These are phyloP conservation scores for Zaprionus lineosus DNA, from an alignment of 2,888 invertebrate species.

Conservation along the genomic window DNA sequence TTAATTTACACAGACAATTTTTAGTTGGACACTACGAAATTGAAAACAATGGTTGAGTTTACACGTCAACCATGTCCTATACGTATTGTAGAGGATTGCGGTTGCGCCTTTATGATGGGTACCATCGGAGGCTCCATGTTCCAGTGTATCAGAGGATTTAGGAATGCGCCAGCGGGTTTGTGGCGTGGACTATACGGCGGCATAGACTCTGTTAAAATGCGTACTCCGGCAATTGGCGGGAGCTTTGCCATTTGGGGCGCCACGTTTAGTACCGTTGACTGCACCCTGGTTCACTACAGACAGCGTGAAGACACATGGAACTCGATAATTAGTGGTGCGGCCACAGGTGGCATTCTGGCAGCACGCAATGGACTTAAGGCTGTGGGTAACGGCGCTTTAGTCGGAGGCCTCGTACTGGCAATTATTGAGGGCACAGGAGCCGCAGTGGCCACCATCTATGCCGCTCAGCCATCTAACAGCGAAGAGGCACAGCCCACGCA, in stretches of 20 bases:
- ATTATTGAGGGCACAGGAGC: conserved; percentile 63
- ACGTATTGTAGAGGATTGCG: conserved; percentile 65
- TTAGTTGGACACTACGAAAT: conserved; percentile 2
- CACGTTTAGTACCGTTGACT: conserved; percentile 66
- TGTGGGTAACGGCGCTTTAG: conserved; percentile 62
- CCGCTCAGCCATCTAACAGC: conserved; percentile 24
- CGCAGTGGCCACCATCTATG: conserved; percentile 66
- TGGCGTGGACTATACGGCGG: conserved; percentile 61
- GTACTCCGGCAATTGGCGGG: conserved; percentile 60
- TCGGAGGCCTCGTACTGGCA: conserved; percentile 63
- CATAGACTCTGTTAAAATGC: conserved; percentile 57
- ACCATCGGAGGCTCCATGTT: conserved; percentile 62
- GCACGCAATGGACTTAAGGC: conserved; percentile 63
- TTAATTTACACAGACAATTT: conserved; percentile 38
- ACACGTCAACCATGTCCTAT: conserved; percentile 67
- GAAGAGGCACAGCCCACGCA: no score
- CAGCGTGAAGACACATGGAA: conserved; percentile 65
- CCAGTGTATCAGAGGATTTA: conserved; percentile 56
- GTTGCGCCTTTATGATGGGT: conserved; percentile 70
- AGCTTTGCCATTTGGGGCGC: conserved; percentile 68
- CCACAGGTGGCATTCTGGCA: conserved; percentile 61
- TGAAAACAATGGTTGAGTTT: conserved; percentile 59
- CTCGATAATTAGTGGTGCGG: conserved; percentile 61
- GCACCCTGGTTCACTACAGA: conserved; percentile 54
- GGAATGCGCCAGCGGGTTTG: conserved; percentile 57